Evolutionary conservation across 1,140 invertebrate genomes (phyloP), one percentile per base, ranked within the genome.

Genomic region (Ceratosolen fusciceps): DNA sequence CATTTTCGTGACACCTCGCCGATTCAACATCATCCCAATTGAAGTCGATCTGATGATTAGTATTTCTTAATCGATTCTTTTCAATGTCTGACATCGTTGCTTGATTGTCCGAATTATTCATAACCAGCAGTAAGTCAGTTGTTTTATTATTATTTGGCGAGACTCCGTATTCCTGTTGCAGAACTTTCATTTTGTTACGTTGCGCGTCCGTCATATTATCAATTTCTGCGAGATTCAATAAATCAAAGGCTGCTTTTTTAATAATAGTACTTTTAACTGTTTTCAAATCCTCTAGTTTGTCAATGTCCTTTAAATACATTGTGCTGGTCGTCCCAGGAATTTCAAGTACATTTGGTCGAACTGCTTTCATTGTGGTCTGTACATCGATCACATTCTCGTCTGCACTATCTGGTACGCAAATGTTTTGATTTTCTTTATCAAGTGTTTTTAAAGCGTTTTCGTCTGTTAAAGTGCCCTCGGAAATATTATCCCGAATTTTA

Each of bases 131-230:
- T n/a, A 74, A 68, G 4, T 60, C 43, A 0, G 60, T 0, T 21
- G 52, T 43, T n/a, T 54, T 54, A 60, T 80, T 80, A 24, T 81
- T 81, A 68, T 77, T 77, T 56, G 80, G 75, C 1, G 75, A 77
- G 16, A 81, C 84, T n/a, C 84, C 85, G 62, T 84, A 88, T 34
- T 87, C 86, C 7, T 85, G 77, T 43, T 83, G 67, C 1, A 87
- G 34, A 4, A 87, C 77, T 54, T 83, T 83, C 21, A 87, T 37
- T 67, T 83, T 84, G 26, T 87, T 88, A 29, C 77, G 78, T 31
- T 86, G 81, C 2, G 83, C 85, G 24, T 89, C 83, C 2, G 80
- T 86, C 76, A 85, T 83, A 29, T 88, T 87, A 58, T 88, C 83
- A 0, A 82, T 83, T 76, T 77, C 85, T 1, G 67, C 75, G n/a